Evolutionary conservation across 2,797 vertebrate genomes (phyloP), one percentile per base, ranked within the genome.

Genomic region (Bovichtus variegatus): DNA sequence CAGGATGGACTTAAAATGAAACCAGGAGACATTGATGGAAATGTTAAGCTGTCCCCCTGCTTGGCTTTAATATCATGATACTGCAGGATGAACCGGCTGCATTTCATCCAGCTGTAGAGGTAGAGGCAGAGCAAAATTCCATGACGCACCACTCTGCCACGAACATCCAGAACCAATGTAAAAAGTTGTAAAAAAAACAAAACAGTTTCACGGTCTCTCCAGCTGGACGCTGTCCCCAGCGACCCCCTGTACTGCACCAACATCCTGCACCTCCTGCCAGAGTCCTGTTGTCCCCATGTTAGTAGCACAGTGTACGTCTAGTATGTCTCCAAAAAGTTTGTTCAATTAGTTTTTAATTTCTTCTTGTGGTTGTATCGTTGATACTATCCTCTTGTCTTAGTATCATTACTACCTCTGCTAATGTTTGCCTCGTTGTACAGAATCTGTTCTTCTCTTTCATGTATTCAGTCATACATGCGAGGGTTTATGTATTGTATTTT

Each of bases 131-230:
- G 38, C 31, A 67, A 65, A 67, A 82, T 67, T 57, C 60, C 46
- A 60, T 43, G 65, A 57, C 2, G 1, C 12, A 23, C 7, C 16
- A 5, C 21, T 58, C n/a, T 64, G 18, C 40, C 54, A 15, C 2
- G n/a, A 70, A 76, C 68, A 64, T 55, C 21, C 21, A 64, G 15
- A 60, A 15, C 55, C 49, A 62, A 41, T 58, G 27, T 59, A 9
- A 54, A 65, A 82, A 43, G 46, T n/a, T 47, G 21, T 38, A 16
- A 68, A 86, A 73, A 62, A n/a, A n/a, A n/a, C n/a, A n/a, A n/a
- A n/a, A n/a, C n/a, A n/a, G n/a, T n/a, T n/a, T n/a, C n/a, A n/a
- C n/a, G 46, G 36, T 25, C 27, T 6, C 27, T 53, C 9, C n/a
- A 53, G 44, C 46, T 59, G 12, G 1, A 49, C 59, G 4, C 12